Evolutionary conservation across 2,113 vertebrate species (phyloP), one percentile per base, ranked within the genome.

Genomic region (Sphyrna mokarran): DNA sequence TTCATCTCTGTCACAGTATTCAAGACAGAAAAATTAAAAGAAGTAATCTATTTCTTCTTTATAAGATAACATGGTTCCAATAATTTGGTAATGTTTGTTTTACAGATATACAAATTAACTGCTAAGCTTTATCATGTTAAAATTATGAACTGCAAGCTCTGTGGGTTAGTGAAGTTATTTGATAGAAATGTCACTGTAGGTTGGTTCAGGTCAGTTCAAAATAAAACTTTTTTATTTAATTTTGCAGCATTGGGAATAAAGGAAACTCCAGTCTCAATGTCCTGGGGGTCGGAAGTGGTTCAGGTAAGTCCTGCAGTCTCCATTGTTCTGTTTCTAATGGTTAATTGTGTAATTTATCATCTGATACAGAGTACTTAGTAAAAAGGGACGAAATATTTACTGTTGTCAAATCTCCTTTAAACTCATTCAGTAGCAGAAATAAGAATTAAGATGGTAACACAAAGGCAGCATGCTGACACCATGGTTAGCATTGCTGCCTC

Each of bases 251-350:
- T 96, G 98, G 97, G 96, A 96, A 97, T 96, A 96, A 97, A 0
- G 97, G 96, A 95, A 98, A 98, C 96, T 97, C 97, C 96, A 96
- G 97, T 96, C 97, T 99, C 97, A 98, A 98, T 96, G 96, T 99
- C 96, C 97, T 99, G 23, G 98, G 98, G 0, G 91, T 98, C 69
- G 98, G 98, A 16, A 98, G 98, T 96, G 98, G 98, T 96, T 97
- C 98, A 98, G 98, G 98, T 99, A 98, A 54, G 97, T 96, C 94
- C 96, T 95, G 80, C 66, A 40, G 3, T 69, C 0, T 96, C 43
- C 85, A 48, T 3, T 87, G 43, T 48, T 63, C 63, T 48, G 40
- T 10, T 2, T 87, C 43, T 54, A 48, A 23, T 87, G 43, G 7
- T 10, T 7, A 87, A 23, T 7, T 26, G 54, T 87, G 22, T 54